These are phyloP conservation scores for Pyrgilauda ruficollis DNA, from an alignment of 2,113 vertebrate species.

Conservation along the genomic window DNA sequence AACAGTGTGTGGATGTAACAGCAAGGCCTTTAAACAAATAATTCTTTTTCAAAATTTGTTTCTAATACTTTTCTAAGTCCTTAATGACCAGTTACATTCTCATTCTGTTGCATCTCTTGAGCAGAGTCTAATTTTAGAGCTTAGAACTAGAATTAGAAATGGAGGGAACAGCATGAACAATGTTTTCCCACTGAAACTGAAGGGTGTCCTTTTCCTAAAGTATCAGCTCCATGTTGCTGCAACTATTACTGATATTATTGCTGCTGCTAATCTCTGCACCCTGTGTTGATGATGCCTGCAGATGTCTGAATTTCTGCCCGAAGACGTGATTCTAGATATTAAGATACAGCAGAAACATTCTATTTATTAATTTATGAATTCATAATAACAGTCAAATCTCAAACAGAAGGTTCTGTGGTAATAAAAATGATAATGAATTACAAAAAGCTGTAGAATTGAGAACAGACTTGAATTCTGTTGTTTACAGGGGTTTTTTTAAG, in stretches of 20 bases:
- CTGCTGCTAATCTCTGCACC: neutral
- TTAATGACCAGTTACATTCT: neutral
- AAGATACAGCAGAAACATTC: neutral
- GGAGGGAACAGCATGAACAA: neutral
- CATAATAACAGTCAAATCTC: neutral
- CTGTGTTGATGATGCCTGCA: conserved; percentile 18
- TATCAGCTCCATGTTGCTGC: neutral
- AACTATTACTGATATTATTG: neutral
- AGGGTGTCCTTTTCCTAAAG: neutral
- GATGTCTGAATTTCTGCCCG: conserved; percentile 37
- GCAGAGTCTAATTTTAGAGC: neutral
- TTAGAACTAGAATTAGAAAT: neutral
- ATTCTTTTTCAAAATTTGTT: neutral
- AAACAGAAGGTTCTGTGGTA: neutral
- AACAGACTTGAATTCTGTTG: neutral
- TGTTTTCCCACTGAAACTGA: neutral
- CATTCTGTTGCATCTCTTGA: neutral
- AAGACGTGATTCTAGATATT: neutral
- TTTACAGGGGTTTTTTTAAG: neutral
- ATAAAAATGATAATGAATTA: neutral
- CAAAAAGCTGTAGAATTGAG: neutral
- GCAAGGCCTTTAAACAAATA: neutral
- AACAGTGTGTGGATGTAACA: neutral
- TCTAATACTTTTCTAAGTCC: neutral
- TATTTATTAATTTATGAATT: conserved; percentile 28